A percentile compares a stretch with the other conserved stretches of the same genome.
phyloP scores from a whole-genome alignment of 2,888 invertebrate species.

The Cephonodes hylas region DNA sequence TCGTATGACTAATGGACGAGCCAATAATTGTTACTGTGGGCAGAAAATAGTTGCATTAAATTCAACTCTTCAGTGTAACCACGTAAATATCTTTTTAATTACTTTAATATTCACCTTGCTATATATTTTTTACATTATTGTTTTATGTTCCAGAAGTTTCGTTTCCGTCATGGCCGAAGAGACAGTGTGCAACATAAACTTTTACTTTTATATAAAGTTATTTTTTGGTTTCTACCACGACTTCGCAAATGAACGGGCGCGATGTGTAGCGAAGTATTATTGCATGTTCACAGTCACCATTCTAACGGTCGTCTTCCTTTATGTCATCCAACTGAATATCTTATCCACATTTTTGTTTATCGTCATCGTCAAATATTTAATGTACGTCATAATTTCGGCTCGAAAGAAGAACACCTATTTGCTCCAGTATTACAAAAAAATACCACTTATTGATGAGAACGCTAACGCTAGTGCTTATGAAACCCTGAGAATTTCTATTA shows the following conservation, averaged over 20 bases:
- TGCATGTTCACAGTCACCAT: neutral
- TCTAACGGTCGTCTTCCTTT: neutral
- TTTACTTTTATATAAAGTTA: neutral
- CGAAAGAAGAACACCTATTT: neutral
- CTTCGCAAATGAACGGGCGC: neutral
- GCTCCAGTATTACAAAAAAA: neutral
- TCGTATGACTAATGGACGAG: too few species aligned
- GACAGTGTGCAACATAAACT: neutral
- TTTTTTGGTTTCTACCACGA: neutral
- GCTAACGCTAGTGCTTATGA: neutral
- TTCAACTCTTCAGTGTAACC: too few species aligned
- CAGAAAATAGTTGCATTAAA: too few species aligned
- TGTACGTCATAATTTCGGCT: neutral
- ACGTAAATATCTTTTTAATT: too few species aligned
- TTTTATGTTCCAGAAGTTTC: neutral
- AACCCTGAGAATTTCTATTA: neutral
- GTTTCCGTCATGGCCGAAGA: neutral
- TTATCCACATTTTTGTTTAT: neutral
- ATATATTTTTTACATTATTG: neutral
- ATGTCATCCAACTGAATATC: neutral
- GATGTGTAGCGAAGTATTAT: neutral
- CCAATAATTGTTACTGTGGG: too few species aligned
- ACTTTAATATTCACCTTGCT: neutral
- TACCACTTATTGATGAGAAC: neutral
- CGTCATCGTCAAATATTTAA: neutral